These are phyloP conservation scores for Platysternon megacephalum DNA, from an alignment of 2,113 vertebrate species.

Conservation along the genomic window DNA sequence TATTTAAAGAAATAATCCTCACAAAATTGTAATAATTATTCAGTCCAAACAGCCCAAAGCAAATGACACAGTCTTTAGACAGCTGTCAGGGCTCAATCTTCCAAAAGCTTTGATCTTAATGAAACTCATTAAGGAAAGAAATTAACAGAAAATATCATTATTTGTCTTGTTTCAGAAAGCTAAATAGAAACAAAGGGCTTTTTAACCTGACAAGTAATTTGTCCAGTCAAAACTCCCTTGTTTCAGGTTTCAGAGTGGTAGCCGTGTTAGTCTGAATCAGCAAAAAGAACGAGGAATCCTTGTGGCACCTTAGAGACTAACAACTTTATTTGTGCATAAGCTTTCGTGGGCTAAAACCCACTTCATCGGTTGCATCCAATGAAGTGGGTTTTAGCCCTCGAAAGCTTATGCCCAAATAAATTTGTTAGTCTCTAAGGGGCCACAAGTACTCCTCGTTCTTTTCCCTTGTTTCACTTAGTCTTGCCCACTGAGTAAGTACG, in stretches of 20 bases:
- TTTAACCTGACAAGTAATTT: constrained; percentile 74
- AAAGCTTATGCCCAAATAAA: too few species aligned
- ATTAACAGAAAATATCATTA: constrained; percentile 85
- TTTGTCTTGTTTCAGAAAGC: constrained; percentile 83
- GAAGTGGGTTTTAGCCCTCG: too few species aligned
- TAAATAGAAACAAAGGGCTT: constrained; percentile 79
- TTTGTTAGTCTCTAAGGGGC: too few species aligned
- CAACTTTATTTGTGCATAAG: too few species aligned
- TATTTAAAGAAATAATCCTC: constrained; percentile 76
- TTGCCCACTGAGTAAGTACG: background rate
- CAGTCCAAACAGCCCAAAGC: constrained; percentile 76
- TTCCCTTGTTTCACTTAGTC: constrained; percentile 33
- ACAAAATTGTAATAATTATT: constrained; percentile 79
- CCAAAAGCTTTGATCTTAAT: constrained; percentile 83
- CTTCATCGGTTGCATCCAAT: too few species aligned
- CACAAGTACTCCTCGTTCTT: too few species aligned
- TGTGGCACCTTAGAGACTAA: too few species aligned
- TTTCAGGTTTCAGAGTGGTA: background rate
- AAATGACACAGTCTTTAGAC: constrained; percentile 80
- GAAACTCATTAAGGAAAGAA: constrained; percentile 83
- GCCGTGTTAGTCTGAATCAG: too few species aligned
- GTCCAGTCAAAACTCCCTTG: constrained; percentile 63
- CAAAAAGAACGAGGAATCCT: too few species aligned
- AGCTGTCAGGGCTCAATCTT: constrained; percentile 81
- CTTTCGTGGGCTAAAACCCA: too few species aligned